Evolutionary conservation across 2,888 invertebrate species (phyloP).

Genomic region (Alcis repandata): DNA sequence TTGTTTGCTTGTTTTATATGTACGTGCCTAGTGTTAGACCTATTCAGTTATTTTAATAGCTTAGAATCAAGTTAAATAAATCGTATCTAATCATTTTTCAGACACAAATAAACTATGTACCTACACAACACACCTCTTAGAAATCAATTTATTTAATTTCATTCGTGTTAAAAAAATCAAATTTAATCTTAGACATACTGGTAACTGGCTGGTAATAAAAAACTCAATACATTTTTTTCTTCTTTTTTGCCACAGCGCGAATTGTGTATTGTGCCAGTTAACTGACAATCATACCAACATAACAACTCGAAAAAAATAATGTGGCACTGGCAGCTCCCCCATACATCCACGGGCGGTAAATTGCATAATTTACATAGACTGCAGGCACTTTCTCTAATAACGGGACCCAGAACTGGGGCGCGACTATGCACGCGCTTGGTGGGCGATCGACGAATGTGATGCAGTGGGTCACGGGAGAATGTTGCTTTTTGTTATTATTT

Average conservation of each 20-base stretch:
- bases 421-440: conserved; percentile 51
- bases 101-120: neutral
- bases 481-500: conserved; percentile 34
- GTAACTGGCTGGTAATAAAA: neutral
- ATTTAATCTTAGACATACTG: neutral
- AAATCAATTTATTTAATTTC: neutral
- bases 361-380: conserved; percentile 85
- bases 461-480: conserved; percentile 45
- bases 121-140: no score
- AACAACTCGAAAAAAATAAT: neutral
- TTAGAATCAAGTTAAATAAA: neutral
- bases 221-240: neutral
- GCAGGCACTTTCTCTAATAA: conserved; percentile 82
- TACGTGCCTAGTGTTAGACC: no score
- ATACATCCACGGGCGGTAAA: conserved; percentile 56
- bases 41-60: no score
- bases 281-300: neutral
- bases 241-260: neutral
- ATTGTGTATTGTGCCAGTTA: neutral
- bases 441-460: conserved; percentile 34
- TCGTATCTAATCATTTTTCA: neutral
- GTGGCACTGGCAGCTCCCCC: conserved; percentile 24
- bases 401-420: conserved; percentile 78
- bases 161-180: neutral
- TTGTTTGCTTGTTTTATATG: no score